Base-by-base conservation (phyloP, 2,888 invertebrate genomes). In the Nasonia oneida region DNA sequence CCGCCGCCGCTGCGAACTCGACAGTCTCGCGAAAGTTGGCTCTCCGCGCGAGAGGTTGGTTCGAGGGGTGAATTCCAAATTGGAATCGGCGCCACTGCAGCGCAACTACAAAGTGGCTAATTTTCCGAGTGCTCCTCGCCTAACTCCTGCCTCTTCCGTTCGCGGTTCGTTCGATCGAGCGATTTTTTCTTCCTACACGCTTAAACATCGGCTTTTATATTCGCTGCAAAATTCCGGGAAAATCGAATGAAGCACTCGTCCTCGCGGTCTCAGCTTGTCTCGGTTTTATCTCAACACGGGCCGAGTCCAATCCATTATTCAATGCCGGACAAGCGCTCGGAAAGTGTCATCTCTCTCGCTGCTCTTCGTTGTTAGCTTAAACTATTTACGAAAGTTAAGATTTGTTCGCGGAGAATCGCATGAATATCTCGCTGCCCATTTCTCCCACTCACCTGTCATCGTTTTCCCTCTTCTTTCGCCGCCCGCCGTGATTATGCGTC, bases 41-140 rank as follows among this genome's bases (percentile, higher is more conserved):
- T n/a, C 50, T n/a, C 23, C 3, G 18, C 57, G 29, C 47, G 47
- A 12, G 47, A 18, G 37, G 73, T 39, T 74, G 29, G 29, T 61
- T 53, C 64, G 70, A 67, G 61, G 71, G 33, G 18, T 47, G 83
- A 83, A 77, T 83, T 57, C 57, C 71, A 77, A 83, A 83, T 77
- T 83, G 70, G 70, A 37, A 75, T 5, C 73, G 47, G 47, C 47
- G 2, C 6, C 47, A 47, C 57, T 61, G 29, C 37, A 42, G 73
- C 73, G 12, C 29, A 64, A n/a, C 4, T 74, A 47, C 42, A 57
- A 64, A 80, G 80, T 42, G 74, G 61, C 61, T 81, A 81, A 73
- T 81, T 81, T 81, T n/a, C 12, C 42, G 42, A 74, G 61, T 42
- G 64, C 29, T 67, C 33, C 67, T 23, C 64, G 2, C 57, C n/a